These are phyloP conservation scores for Nomada goodeniana DNA, from an alignment of 2,888 invertebrate genomes.

Conservation along the genomic window DNA sequence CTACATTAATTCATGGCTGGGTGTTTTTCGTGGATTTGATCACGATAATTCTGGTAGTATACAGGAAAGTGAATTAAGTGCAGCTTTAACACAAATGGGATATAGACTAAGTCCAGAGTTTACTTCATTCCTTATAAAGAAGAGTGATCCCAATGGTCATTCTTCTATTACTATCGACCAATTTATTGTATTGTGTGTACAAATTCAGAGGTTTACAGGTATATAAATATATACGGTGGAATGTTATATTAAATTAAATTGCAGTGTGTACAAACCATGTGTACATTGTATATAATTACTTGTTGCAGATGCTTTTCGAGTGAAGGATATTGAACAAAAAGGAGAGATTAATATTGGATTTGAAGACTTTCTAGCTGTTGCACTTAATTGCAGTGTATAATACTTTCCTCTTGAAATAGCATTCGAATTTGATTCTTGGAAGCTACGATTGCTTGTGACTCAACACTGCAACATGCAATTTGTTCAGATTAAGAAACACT, in stretches of 20 bases:
- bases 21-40: constrained; percentile 94
- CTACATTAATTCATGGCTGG: constrained; percentile 95
- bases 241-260: background rate
- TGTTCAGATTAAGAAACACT: background rate
- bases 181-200: constrained; percentile 95
- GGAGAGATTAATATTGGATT: constrained; percentile 94
- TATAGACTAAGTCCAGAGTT: constrained; percentile 93
- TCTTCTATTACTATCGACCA: constrained; percentile 92
- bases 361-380: constrained; percentile 95
- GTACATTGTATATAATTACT: constrained; percentile 23
- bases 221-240: constrained; percentile 34
- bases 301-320: constrained; percentile 91
- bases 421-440: background rate
- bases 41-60: constrained; percentile 94
- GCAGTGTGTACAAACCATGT: too few species aligned
- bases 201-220: constrained; percentile 92
- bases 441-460: background rate
- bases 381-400: constrained; percentile 89
- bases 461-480: background rate
- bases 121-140: constrained; percentile 89
- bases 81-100: constrained; percentile 95
- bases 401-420: constrained; percentile 1
- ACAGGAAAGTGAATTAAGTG: constrained; percentile 90
- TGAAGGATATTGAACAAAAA: constrained; percentile 91
- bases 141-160: constrained; percentile 88